phyloP scores from a whole-genome alignment of 2,113 vertebrate species.

The Mystacornis crossleyi region DNA sequence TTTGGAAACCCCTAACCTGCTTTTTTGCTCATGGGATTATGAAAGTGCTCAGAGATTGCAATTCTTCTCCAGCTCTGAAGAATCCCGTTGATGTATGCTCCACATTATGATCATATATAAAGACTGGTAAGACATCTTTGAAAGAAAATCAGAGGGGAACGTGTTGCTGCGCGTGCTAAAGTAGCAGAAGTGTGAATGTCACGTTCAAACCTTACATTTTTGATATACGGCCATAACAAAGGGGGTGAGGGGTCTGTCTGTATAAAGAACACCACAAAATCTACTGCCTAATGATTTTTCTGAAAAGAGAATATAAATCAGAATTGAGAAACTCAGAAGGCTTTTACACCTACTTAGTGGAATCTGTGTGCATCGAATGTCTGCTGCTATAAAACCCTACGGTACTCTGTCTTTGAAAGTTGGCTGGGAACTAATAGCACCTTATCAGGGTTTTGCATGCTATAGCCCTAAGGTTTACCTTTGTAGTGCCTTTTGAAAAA shows the following conservation, averaged over 20 bases:
- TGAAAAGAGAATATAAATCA: conserved; percentile 38
- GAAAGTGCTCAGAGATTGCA: not conserved
- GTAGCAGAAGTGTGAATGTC: conserved; percentile 42
- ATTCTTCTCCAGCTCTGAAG: conserved; percentile 38
- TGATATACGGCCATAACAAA: conserved; percentile 28
- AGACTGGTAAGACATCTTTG: conserved; percentile 61
- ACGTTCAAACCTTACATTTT: conserved; percentile 28
- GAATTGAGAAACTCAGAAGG: conserved; percentile 12
- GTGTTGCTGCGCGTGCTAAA: not conserved
- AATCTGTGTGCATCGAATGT: not conserved
- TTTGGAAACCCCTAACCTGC: not conserved
- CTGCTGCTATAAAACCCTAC: conserved; percentile 1
- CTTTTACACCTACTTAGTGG: conserved; percentile 33
- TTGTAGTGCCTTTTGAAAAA: conserved; percentile 29
- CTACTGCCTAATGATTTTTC: conserved; percentile 62
- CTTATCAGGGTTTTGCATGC: conserved; percentile 58
- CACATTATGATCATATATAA: conserved; percentile 56
- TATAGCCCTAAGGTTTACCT: conserved; percentile 57
- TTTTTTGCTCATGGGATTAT: not conserved
- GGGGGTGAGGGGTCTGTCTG: conserved; percentile 17
- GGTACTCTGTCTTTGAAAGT: conserved; percentile 19
- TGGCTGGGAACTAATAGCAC: conserved; percentile 44
- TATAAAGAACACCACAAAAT: conserved; percentile 53
- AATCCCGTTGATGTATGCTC: conserved; percentile 42
- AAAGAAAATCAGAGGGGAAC: conserved; percentile 54